phyloP scores from a whole-genome alignment of 2,888 invertebrate species.

The Caenorhabditis sp. region DNA sequence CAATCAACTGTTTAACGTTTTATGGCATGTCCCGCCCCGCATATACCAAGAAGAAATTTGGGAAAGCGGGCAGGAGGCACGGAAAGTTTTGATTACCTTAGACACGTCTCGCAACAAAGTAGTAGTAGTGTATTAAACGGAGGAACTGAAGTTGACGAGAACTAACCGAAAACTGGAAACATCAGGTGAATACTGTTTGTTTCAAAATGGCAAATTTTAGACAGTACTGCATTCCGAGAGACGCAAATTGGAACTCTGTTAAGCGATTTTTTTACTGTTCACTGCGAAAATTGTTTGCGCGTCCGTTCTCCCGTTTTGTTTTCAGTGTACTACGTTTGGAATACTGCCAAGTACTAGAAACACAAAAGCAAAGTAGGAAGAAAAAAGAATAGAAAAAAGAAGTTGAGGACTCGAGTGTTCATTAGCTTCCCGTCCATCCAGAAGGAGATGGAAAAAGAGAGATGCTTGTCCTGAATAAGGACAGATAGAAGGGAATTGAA shows the following conservation, averaged over 20 bases:
- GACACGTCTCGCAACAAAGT: conserved; percentile 42
- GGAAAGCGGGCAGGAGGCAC: conserved; percentile 27
- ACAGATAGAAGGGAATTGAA: conserved; percentile 63
- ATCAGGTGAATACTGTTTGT: conserved; percentile 49
- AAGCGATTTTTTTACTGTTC: conserved; percentile 47
- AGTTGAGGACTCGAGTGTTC: conserved; percentile 54
- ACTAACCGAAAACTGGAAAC: conserved; percentile 45
- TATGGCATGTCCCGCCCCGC: conserved; percentile 36
- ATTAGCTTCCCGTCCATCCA: conserved; percentile 49
- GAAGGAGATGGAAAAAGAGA: conserved; percentile 38
- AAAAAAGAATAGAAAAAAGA: conserved; percentile 29
- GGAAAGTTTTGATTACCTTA: conserved; percentile 54
- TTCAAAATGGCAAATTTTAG: conserved; percentile 28
- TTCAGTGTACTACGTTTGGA: conserved; percentile 16
- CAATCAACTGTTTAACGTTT: conserved; percentile 63
- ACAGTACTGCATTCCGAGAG: conserved; percentile 33
- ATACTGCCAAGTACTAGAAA: conserved; percentile 42
- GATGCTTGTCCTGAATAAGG: conserved; percentile 54
- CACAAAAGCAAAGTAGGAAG: conserved; percentile 10
- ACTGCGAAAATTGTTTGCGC: conserved; percentile 28
- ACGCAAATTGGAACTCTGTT: conserved; percentile 37
- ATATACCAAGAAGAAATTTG: conserved; percentile 56
- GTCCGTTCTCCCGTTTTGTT: conserved; percentile 18
- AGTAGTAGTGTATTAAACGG: conserved; percentile 5
- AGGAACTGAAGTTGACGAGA: conserved; percentile 11